Percentiles rank a stretch among this genome's conserved stretches.
phyloP scores from a whole-genome alignment of 2,113 vertebrate genomes.

The Pimephales promelas region DNA sequence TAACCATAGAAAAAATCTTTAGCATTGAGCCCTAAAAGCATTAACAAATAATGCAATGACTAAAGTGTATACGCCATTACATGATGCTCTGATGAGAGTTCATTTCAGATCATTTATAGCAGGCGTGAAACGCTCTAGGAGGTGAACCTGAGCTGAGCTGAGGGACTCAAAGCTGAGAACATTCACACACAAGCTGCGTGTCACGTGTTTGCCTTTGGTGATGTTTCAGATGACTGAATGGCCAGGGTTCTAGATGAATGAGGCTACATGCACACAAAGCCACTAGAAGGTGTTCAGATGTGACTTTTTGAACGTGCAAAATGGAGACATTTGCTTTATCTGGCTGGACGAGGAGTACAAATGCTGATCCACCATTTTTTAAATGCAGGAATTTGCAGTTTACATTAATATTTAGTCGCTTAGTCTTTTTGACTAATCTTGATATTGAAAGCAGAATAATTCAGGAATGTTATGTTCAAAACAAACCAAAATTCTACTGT shows the following conservation, averaged over 20 bases:
- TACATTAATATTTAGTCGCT: neutral
- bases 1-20: too few species aligned
- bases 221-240: constrained; percentile 21
- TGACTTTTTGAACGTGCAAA: neutral
- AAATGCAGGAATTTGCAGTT: neutral
- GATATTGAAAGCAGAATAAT: neutral
- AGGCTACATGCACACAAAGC: neutral
- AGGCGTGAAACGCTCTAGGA: constrained; percentile 41
- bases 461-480: neutral
- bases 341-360: neutral
- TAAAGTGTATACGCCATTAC: neutral
- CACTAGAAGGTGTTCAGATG: neutral
- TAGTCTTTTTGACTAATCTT: neutral
- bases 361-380: neutral
- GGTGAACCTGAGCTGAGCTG: constrained; percentile 27
- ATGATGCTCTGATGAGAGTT: neutral
- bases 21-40: neutral
- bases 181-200: constrained; percentile 18
- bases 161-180: constrained; percentile 6
- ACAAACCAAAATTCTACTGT: neutral
- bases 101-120: constrained; percentile 54
- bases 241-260: neutral
- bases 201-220: neutral
- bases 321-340: neutral
- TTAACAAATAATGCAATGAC: neutral